Percentiles rank a stretch among this genome's conserved stretches.
Conservation (phyloP, 2,797 vertebrate species). For the Tangara arthus region DNA sequence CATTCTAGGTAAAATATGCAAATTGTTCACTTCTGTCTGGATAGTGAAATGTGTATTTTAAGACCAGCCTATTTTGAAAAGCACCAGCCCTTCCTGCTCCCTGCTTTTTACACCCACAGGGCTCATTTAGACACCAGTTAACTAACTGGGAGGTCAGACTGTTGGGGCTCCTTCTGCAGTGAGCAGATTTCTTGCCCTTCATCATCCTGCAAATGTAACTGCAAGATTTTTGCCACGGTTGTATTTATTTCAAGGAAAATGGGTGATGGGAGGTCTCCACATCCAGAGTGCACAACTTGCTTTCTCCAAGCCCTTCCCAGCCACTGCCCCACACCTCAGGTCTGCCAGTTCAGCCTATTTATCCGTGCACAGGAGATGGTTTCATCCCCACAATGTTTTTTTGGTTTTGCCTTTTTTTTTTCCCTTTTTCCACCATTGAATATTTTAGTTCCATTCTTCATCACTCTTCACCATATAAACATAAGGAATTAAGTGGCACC, state of each 20-base stretch:
- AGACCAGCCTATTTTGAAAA: not conserved
- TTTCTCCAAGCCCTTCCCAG: not conserved
- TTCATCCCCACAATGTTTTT: not conserved
- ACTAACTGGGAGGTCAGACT: not conserved
- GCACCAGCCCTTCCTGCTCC: not conserved
- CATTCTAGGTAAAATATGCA: not conserved
- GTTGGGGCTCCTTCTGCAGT: rapidly evolving
- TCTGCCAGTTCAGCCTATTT: not conserved
- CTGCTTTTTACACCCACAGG: not conserved
- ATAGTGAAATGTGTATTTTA: not conserved
- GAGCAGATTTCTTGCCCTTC: not conserved
- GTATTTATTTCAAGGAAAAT: not conserved
- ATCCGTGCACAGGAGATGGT: not conserved
- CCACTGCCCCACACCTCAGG: rapidly evolving
- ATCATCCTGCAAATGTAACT: not conserved
- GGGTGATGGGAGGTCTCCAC: not conserved
- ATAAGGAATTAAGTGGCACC: conserved; percentile 64
- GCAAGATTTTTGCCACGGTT: not conserved
- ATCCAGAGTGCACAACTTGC: not conserved
- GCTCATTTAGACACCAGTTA: not conserved
- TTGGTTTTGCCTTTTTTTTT: rapidly evolving
- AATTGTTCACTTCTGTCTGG: not conserved
- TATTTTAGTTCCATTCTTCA: conserved; percentile 57
- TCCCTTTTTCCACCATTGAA: not conserved
- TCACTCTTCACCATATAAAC: conserved; percentile 19